phyloP scores from a whole-genome alignment of 2,797 vertebrate species.

The Setipinna tenuifilis region DNA sequence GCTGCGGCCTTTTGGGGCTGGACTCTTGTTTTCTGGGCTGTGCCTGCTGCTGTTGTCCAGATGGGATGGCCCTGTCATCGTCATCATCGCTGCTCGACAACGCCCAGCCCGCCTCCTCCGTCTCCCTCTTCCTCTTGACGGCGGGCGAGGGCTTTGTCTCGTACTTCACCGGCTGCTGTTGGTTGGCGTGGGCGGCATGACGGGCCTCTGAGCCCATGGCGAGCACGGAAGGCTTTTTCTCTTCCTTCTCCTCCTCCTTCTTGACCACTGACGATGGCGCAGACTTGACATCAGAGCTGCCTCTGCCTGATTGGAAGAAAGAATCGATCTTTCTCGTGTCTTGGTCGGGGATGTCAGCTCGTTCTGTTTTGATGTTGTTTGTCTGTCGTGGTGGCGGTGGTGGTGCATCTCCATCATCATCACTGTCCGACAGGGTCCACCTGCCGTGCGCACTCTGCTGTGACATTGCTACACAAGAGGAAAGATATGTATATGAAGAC shows the following conservation, averaged over 20 bases:
- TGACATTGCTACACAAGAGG: conserved; percentile 73
- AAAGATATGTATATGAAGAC: not conserved
- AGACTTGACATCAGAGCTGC: conserved; percentile 52
- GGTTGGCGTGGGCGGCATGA: conserved; percentile 61
- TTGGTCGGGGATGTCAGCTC: conserved; percentile 29
- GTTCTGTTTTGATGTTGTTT: conserved; percentile 39
- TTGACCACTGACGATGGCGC: conserved; percentile 33
- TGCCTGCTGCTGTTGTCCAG: conserved; percentile 35
- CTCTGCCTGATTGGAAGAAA: not conserved
- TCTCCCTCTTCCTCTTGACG: conserved; percentile 72
- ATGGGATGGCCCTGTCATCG: conserved; percentile 60
- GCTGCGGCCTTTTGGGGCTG: no score
- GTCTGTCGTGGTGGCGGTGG: conserved; percentile 49
- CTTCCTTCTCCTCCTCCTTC: conserved; percentile 3
- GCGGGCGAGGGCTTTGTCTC: conserved; percentile 61
- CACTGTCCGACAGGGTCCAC: conserved; percentile 94
- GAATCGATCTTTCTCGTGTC: not conserved
- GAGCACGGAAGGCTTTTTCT: conserved; percentile 33
- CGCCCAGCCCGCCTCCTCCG: conserved; percentile 84
- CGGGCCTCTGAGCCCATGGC: conserved; percentile 71
- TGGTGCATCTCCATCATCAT: conserved; percentile 77
- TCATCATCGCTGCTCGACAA: conserved; percentile 89
- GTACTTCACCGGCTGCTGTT: conserved; percentile 63
- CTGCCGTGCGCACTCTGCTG: conserved; percentile 86
- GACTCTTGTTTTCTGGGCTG: no score